These are phyloP conservation scores for Dascyllus trimaculatus DNA, from an alignment of 2,113 vertebrate genomes.

Conservation along the genomic window DNA sequence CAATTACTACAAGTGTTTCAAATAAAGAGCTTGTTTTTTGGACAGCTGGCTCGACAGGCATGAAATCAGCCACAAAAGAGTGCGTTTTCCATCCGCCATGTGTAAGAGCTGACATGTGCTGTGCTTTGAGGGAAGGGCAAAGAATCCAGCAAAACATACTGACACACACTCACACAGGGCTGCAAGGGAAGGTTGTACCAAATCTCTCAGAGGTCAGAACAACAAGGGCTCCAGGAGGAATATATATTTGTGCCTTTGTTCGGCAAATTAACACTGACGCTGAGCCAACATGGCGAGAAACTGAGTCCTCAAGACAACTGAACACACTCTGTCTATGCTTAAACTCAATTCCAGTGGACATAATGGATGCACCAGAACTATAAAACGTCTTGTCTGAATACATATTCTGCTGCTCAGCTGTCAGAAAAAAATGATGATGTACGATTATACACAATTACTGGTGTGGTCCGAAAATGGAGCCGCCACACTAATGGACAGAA, in stretches of 20 bases:
- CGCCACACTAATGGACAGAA: background rate
- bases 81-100: background rate
- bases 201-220: constrained; percentile 46
- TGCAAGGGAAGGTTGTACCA: constrained; percentile 42
- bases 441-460: constrained; percentile 1
- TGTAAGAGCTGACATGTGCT: constrained; percentile 3
- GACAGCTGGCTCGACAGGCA: constrained; percentile 39
- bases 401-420: background rate
- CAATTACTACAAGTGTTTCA: constrained; percentile 37
- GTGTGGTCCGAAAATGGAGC: background rate
- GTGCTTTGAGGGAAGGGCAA: constrained; percentile 39
- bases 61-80: constrained; percentile 36
- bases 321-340: background rate
- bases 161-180: constrained; percentile 10
- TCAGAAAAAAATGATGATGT: background rate
- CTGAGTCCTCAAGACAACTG: background rate
- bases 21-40: constrained; percentile 10
- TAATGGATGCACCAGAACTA: background rate
- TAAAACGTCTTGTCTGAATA: background rate
- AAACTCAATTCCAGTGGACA: background rate
- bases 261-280: constrained; percentile 16
- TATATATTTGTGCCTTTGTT: constrained; percentile 31
- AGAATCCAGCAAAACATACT: constrained; percentile 1
- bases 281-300: constrained; percentile 6
- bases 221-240: constrained; percentile 41